These are phyloP conservation scores for Rhynchophorus ferrugineus DNA, from an alignment of 1,140 invertebrate genomes.

Conservation along the genomic window DNA sequence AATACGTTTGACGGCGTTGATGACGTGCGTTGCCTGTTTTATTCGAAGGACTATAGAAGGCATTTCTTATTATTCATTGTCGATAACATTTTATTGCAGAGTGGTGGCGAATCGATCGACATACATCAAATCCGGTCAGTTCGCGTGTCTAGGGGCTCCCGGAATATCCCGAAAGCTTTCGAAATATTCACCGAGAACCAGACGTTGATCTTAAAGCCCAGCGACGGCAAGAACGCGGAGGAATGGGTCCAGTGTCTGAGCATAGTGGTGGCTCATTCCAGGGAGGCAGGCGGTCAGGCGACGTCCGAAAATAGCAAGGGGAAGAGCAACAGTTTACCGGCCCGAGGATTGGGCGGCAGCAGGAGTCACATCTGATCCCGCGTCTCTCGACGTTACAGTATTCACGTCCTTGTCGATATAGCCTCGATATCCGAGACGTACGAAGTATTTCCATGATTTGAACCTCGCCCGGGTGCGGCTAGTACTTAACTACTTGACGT, in stretches of 20 bases:
- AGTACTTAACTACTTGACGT: too few species aligned
- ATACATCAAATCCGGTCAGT: slow-evolving; percentile 89
- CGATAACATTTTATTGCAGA: slow-evolving; percentile 49
- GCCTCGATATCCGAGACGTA: too few species aligned
- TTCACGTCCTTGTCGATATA: too few species aligned
- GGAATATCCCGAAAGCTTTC: slow-evolving; percentile 90
- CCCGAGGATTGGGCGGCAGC: slow-evolving; percentile 46
- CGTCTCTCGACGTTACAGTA: too few species aligned
- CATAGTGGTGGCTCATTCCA: slow-evolving; percentile 78
- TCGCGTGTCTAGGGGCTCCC: slow-evolving; percentile 73
- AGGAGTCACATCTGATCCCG: slow-evolving; percentile 33
- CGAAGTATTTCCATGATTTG: too few species aligned
- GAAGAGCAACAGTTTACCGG: slow-evolving; percentile 60
- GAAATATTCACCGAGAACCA: slow-evolving; percentile 93
- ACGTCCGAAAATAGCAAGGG: slow-evolving; percentile 30
- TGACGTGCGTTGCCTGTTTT: too few species aligned
- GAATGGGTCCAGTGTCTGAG: slow-evolving; percentile 89
- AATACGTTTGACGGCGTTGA: too few species aligned
- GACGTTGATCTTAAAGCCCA: slow-evolving; percentile 85
- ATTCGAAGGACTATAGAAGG: too few species aligned
- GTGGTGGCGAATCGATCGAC: slow-evolving; percentile 67
- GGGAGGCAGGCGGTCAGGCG: slow-evolving; percentile 55
- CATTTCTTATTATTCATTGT: too few species aligned
- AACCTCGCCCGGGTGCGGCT: too few species aligned
- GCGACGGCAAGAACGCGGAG: slow-evolving; percentile 88